Evolutionary conservation across 2,888 invertebrate genomes (phyloP).

Genomic region (Clusia tigrina): DNA sequence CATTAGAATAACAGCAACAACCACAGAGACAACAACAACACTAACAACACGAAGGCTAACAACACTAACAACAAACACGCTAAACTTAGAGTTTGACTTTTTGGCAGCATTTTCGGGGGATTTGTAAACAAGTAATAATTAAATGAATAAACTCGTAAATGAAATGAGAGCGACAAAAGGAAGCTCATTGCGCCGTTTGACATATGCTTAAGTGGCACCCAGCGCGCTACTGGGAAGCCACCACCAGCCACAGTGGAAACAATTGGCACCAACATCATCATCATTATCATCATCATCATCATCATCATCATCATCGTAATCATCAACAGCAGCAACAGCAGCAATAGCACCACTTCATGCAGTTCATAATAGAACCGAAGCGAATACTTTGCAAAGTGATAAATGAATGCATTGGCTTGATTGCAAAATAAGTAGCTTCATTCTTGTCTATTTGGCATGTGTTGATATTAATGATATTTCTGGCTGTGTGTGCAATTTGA

Average conservation of each 20-base stretch:
- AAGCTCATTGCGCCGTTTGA: neutral
- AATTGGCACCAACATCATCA: too few relatives aligned
- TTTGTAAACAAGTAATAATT: neutral
- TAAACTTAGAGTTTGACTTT: neutral
- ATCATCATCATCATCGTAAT: neutral
- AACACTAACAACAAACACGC: too few relatives aligned
- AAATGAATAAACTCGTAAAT: neutral
- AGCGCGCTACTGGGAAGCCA: neutral
- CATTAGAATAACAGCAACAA: neutral
- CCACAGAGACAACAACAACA: too few relatives aligned
- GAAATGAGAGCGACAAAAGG: neutral
- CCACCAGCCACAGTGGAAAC: too few relatives aligned
- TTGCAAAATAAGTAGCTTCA: neutral
- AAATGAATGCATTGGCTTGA: neutral
- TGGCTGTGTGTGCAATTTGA: too few relatives aligned
- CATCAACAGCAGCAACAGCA: neutral
- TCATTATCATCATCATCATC: too few relatives aligned
- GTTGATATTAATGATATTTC: neutral
- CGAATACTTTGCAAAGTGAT: neutral
- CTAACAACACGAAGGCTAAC: too few relatives aligned
- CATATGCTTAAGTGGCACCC: neutral
- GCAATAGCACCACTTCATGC: conserved; percentile 7
- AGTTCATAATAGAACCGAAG: conserved; percentile 10
- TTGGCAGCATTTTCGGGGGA: neutral
- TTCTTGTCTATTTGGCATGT: neutral